Percentiles rank a stretch among this genome's conserved stretches.
Conservation (phyloP, 2,888 invertebrate genomes). For the Leptinotarsa peninsularis region DNA sequence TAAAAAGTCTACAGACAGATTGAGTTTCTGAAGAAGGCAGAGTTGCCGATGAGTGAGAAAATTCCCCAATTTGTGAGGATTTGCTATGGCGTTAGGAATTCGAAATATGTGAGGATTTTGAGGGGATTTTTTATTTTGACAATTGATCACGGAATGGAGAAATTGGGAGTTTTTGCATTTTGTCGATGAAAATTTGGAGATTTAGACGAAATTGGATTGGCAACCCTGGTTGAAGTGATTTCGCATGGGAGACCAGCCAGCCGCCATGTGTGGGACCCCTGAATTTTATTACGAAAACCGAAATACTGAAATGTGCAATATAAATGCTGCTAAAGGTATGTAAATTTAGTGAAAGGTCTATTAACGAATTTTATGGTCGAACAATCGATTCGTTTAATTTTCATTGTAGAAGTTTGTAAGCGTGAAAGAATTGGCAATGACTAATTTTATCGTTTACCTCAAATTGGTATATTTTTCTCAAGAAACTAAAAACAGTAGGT, state of each 20-base stretch:
- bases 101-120: too few relatives aligned
- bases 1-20: constrained; percentile 47
- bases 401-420: background rate
- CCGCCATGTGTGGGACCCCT: constrained; percentile 50
- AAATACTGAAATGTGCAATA: constrained; percentile 27
- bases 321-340: constrained; percentile 25
- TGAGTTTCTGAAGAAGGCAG: constrained; percentile 20
- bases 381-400: constrained; percentile 18
- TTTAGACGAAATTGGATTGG: too few relatives aligned
- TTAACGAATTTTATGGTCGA: constrained; percentile 19
- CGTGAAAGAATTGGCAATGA: background rate
- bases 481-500: too few relatives aligned
- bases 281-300: constrained; percentile 49
- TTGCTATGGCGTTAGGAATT: too few relatives aligned
- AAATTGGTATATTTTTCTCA: too few relatives aligned
- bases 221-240: background rate
- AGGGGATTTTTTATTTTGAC: too few relatives aligned
- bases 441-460: background rate
- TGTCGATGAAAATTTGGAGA: too few relatives aligned
- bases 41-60: too few relatives aligned
- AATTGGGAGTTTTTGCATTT: too few relatives aligned
- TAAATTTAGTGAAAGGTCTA: constrained; percentile 25
- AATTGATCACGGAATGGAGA: too few relatives aligned
- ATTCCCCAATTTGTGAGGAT: too few relatives aligned
- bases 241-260: constrained; percentile 47